Conservation (phyloP, 2,797 vertebrate species). For the Pantherophis vulpinus region DNA sequence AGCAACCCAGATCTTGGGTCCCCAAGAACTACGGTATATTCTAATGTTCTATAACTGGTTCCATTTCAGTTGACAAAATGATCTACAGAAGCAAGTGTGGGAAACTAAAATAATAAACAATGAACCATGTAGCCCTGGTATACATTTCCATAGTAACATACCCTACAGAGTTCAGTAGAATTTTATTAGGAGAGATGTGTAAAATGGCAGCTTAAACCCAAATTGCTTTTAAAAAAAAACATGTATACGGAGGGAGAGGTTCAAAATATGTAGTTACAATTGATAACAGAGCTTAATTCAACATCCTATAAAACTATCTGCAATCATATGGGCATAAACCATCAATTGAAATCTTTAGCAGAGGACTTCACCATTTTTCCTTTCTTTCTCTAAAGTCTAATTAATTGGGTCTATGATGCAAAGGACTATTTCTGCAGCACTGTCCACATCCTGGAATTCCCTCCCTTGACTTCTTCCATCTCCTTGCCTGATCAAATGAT, state of each 20-base stretch:
- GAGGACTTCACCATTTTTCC: not conserved
- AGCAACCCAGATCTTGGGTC: not conserved
- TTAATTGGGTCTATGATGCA: not conserved
- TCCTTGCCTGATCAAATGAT: not conserved
- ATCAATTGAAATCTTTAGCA: not conserved
- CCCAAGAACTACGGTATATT: not conserved
- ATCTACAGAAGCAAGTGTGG: not conserved
- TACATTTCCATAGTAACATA: not conserved
- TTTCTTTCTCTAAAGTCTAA: not conserved
- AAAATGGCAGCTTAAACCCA: not conserved
- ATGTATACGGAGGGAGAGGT: not conserved
- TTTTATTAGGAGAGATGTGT: not conserved
- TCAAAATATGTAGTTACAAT: not conserved
- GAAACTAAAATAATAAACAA: not conserved
- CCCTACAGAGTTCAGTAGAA: not conserved
- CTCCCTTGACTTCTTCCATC: not conserved
- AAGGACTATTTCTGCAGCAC: not conserved
- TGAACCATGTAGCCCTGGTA: not conserved
- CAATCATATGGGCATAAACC: not conserved
- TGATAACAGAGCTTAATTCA: not conserved
- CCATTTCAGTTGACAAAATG: not conserved
- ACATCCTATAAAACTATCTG: not conserved
- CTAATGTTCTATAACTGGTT: not conserved
- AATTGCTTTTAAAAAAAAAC: not conserved
- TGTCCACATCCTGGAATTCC: not conserved